Conservation (phyloP, 1,140 invertebrate species). For the Archivesica marissinica region DNA sequence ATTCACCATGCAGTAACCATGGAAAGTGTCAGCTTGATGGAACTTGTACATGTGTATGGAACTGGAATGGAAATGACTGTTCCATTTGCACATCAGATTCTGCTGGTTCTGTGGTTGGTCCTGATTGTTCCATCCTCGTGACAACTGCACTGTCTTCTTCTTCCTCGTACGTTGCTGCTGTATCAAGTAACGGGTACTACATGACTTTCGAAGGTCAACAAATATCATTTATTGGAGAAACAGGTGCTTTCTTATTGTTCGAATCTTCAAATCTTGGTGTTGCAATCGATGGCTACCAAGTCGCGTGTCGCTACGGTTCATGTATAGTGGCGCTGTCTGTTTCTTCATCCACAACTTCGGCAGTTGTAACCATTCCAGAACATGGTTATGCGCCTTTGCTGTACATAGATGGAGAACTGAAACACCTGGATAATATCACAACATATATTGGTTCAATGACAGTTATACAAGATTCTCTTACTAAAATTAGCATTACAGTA, state of each 20-base stretch:
- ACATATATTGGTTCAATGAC: conserved; percentile 10
- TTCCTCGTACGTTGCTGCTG: conserved; percentile 41
- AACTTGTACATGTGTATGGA: conserved; percentile 66
- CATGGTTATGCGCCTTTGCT: conserved; percentile 43
- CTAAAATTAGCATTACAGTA: conserved; percentile 42
- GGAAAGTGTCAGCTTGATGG: conserved; percentile 63
- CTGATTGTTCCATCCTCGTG: conserved; percentile 63
- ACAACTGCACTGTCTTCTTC: conserved; percentile 1
- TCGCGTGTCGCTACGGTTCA: conserved; percentile 59
- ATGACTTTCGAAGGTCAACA: conserved; percentile 66
- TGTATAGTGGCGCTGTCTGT: conserved; percentile 63
- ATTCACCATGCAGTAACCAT: conserved; percentile 66
- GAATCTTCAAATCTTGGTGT: conserved; percentile 32
- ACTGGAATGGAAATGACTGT: conserved; percentile 71
- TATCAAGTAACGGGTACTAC: conserved; percentile 60
- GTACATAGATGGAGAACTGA: conserved; percentile 46
- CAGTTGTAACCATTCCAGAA: conserved; percentile 52
- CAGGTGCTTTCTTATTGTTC: conserved; percentile 64
- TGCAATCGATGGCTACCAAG: conserved; percentile 64
- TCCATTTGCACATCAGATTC: conserved; percentile 37
- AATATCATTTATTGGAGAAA: conserved; percentile 54
- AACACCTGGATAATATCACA: not conserved
- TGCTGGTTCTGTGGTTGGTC: conserved; percentile 40
- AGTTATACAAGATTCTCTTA: conserved; percentile 38
- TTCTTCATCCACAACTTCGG: conserved; percentile 5